Conservation (phyloP, 2,113 vertebrate species). For the Pedetes capensis region DNA sequence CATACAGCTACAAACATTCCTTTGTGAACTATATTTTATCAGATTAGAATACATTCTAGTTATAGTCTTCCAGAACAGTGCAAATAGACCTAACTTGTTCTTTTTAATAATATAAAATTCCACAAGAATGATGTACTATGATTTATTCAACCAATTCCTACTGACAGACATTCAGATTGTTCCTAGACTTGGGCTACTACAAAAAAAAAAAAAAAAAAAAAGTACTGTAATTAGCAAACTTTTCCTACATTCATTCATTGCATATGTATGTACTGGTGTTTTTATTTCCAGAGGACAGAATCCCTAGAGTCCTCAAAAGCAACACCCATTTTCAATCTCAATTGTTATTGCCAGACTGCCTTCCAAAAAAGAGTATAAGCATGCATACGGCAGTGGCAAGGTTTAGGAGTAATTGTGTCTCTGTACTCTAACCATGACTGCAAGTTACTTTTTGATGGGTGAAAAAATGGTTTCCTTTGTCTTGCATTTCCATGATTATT, state of each 20-base stretch:
- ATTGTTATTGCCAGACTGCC: not conserved
- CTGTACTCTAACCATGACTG: not conserved
- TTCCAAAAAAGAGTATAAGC: not conserved
- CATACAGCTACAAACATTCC: not conserved
- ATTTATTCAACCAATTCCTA: not conserved
- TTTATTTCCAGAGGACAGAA: slow-evolving; percentile 27
- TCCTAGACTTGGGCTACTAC: not conserved
- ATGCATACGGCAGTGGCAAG: not conserved
- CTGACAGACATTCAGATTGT: not conserved
- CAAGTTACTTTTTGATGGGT: not conserved
- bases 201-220: slow-evolving; percentile 4
- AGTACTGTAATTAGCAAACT: not conserved
- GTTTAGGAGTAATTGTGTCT: not conserved
- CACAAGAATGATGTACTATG: not conserved
- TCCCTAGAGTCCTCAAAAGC: not conserved
- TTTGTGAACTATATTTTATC: not conserved
- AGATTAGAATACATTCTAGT: not conserved
- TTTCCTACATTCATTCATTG: not conserved
- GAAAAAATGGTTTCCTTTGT: not conserved
- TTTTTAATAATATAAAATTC: not conserved
- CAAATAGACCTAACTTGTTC: not conserved
- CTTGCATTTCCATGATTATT: not conserved
- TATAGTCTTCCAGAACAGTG: not conserved
- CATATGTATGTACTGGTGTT: not conserved
- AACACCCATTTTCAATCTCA: not conserved